Evolutionary conservation across 2,113 vertebrate species (phyloP), one percentile per base, ranked within the genome.

Genomic region (Tenebrosternarchus preto): DNA sequence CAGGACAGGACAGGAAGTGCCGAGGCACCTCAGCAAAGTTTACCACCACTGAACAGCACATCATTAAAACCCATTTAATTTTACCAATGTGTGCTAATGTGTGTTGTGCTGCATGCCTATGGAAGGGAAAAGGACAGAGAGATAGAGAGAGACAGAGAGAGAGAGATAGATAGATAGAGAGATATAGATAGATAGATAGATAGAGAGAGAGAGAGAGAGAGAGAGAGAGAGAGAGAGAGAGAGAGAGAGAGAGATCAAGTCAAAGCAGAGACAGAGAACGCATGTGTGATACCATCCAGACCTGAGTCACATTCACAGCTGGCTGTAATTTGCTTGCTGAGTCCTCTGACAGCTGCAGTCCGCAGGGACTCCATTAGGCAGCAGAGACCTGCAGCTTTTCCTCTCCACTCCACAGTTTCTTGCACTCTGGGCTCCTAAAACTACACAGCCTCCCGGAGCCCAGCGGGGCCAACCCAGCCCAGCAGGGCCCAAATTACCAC

Each of bases 261-360:
- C n/a, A n/a, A n/a, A n/a, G n/a, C n/a, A n/a, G n/a, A n/a, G n/a
- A 43, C 39, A 43, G 6, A 43, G 39, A 43, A 43, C 11, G 39
- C 39, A 15, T 71, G 43, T 59, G 68, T 70, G 36, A 43, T 19
- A 19, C 20, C 31, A 67, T 73, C 36, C 16, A 74, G 53, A 20
- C 7, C 46, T 72, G 53, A 8, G 2, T 27, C 67, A 81, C 39
- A 77, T 86, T 88, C 68, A 81, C 90, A 92, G 86, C 74, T 92
- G 91, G 85, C 55, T 83, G 80, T 82, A 71, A 90, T 91, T 89
- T 85, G 25, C 55, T 83, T 75, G 84, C n/a, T n/a, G n/a, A n/a
- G 77, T 72, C 20, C 29, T 85, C 63, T 36, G 76, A 79, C 88
- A 90, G 86, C 84, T 89, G 86, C 75, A 72, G 77, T 85, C 84